Conservation (phyloP, 2,113 vertebrate species). For the Promerops cafer region DNA sequence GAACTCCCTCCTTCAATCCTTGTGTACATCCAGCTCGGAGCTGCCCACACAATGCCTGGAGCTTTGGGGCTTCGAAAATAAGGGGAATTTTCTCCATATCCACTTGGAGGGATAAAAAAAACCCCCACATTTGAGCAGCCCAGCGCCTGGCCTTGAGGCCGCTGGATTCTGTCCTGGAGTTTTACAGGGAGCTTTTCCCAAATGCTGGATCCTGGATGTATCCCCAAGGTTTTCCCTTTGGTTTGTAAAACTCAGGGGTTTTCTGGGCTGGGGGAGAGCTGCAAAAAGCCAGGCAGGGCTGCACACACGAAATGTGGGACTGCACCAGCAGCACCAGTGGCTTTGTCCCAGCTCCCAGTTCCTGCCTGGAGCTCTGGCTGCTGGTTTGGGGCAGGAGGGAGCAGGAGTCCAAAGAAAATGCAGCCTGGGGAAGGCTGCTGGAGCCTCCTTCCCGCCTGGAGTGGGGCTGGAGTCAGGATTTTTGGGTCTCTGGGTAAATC, state of each 20-base stretch:
- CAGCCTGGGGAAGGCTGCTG: not conserved
- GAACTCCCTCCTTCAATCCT: rapidly evolving
- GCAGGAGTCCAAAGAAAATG: not conserved
- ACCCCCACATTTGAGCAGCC: rapidly evolving
- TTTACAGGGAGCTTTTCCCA: not conserved
- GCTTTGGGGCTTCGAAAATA: not conserved
- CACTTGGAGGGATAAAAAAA: not conserved
- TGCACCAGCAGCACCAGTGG: not conserved
- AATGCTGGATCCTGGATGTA: not conserved
- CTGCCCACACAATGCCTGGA: rapidly evolving
- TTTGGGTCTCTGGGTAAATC: not conserved
- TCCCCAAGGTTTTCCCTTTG: not conserved
- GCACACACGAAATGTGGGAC: rapidly evolving
- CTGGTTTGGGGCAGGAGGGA: not conserved
- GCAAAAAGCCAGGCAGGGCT: not conserved
- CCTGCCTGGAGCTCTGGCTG: not conserved
- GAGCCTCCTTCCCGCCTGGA: not conserved
- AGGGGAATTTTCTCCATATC: not conserved
- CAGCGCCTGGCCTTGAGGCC: rapidly evolving
- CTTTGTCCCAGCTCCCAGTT: not conserved
- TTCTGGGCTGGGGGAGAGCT: not conserved
- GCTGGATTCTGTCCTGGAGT: not conserved
- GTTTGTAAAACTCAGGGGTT: not conserved
- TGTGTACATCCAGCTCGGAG: rapidly evolving
- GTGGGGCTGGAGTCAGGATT: not conserved